These are phyloP conservation scores for Pammene fasciana DNA, from an alignment of 2,888 invertebrate species.

Conservation along the genomic window DNA sequence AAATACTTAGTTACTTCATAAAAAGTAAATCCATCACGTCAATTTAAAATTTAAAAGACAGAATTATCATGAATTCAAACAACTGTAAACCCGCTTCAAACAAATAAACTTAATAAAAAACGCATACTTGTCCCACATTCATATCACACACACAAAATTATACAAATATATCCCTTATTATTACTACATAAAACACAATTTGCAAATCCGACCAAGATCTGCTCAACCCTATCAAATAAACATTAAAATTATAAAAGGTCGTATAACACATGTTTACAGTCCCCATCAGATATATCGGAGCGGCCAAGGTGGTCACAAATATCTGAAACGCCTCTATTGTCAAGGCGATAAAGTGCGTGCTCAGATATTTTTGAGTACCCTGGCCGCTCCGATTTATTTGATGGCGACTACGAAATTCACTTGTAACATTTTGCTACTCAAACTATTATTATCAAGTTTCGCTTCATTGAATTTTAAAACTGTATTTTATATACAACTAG, in stretches of 20 bases:
- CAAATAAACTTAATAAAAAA: conserved; percentile 18
- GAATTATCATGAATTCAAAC: conserved; percentile 5
- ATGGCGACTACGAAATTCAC: neutral
- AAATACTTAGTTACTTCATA: too few species aligned
- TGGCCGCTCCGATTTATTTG: too few species aligned
- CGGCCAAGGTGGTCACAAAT: too few species aligned
- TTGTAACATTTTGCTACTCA: neutral
- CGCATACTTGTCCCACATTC: conserved; percentile 36
- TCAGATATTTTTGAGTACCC: too few species aligned
- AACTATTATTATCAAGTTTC: neutral
- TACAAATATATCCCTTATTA: conserved; percentile 4
- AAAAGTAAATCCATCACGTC: neutral
- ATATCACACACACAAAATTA: neutral
- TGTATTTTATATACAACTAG: neutral
- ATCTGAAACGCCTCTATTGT: too few species aligned
- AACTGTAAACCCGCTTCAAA: conserved; percentile 20
- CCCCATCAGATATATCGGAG: too few species aligned
- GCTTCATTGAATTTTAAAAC: neutral
- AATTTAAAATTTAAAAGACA: neutral
- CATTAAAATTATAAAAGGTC: neutral
- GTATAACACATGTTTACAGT: neutral
- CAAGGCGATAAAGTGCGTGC: too few species aligned
- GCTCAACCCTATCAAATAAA: conserved; percentile 16
- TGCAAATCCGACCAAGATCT: neutral
- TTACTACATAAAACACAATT: conserved; percentile 1